Conservation (phyloP, 2,888 invertebrate genomes). For the Vannuccia rotundouncinata region DNA sequence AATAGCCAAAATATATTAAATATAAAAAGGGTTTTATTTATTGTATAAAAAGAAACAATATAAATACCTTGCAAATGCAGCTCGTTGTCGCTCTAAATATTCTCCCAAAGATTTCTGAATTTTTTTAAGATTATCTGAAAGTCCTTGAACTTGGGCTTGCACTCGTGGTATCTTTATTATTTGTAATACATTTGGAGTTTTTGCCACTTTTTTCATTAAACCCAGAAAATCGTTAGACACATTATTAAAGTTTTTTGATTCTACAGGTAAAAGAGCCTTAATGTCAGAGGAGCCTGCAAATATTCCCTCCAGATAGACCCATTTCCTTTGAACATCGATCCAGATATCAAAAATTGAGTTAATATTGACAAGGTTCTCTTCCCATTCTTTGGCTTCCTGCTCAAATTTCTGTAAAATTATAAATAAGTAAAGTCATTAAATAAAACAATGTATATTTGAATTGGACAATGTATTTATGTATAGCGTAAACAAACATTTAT, state of each 20-base stretch:
- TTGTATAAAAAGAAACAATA: no score
- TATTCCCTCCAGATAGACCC: slow-evolving; percentile 98
- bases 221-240: slow-evolving; percentile 90
- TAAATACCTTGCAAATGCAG: slow-evolving; percentile 78
- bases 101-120: slow-evolving; percentile 99
- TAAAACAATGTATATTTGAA: no score
- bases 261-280: slow-evolving; percentile 81
- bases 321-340: slow-evolving; percentile 98
- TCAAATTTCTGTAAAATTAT: slow-evolving; percentile 96
- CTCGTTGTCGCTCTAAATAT: slow-evolving; percentile 90
- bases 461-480: no score
- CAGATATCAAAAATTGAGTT: slow-evolving; percentile 97
- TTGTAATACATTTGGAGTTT: slow-evolving; percentile 96
- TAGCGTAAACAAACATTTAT: no score
- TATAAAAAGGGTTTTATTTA: no score
- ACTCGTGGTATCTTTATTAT: slow-evolving; percentile 94
- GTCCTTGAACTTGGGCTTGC: slow-evolving; percentile 77
- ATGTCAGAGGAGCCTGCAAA: slow-evolving; percentile 99
- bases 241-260: slow-evolving; percentile 90
- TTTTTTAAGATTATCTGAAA: slow-evolving; percentile 92
- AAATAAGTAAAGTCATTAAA: no score
- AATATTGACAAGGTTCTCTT: slow-evolving; percentile 94
- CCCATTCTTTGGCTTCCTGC: slow-evolving; percentile 97
- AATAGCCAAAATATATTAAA: no score
- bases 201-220: slow-evolving; percentile 95